Evolutionary conservation across 1,140 invertebrate species (phyloP), one percentile per base, ranked within the genome.

Genomic region (Dendrolimus kikuchii): DNA sequence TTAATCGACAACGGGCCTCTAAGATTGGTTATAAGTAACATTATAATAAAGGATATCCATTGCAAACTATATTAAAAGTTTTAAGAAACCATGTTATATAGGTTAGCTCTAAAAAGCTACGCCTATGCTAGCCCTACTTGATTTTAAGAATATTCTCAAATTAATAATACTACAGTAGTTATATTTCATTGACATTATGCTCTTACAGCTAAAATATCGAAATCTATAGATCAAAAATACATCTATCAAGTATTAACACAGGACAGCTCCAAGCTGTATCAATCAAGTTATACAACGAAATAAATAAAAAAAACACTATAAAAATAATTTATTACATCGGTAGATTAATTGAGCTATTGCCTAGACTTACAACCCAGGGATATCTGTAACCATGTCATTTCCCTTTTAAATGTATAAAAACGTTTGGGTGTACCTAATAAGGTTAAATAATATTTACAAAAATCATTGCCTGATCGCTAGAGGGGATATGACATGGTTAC

Each of bases 301-400:
- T 72, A 79, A 78, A 79, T 72, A 76, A 81, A 73, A 74, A 57
- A 50, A 46, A 64, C 56, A 62, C 62, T 71, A 66, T 71, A 55
- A 56, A 74, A 76, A 74, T 53, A 72, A 75, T 78, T 77, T 73
- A 77, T 71, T 78, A 80, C 73, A 81, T n/a, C 56, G 71, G 67
- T 75, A 65, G 70, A 73, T 61, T 71, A 70, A 80, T 77, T 81
- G 77, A 86, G 81, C 81, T 82, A 84, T 83, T 80, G 77, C 68
- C 74, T 83, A 83, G 64, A 77, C 73, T 63, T 79, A 81, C 82
- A 86, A 86, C 82, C 82, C 82, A 66, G 74, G 82, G 81, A 81
- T 81, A 57, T 77, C 72, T 65, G 74, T 72, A 75, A 81, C 81
- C 79, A 80, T 86, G 81, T 77, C 79, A 80, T 65, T 70, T 59